Conservation (phyloP, 2,113 vertebrate species). For the Hippocampus mohnikei region DNA sequence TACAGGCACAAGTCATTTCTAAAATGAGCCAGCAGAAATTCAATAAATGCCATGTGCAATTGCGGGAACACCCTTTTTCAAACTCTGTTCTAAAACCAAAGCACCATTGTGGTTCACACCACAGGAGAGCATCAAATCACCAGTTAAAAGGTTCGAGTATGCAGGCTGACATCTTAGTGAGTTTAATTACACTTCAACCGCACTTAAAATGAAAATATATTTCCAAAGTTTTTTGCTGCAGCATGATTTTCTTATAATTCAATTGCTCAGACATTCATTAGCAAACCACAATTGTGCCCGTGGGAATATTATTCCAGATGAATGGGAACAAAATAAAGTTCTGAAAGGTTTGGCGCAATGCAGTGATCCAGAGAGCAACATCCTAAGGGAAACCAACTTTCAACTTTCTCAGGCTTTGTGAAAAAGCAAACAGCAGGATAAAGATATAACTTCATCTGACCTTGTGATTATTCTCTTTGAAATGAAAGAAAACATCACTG, state of each 20-base stretch:
- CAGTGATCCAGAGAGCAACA: neutral
- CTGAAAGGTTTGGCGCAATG: slow-evolving; percentile 18
- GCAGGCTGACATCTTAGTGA: neutral
- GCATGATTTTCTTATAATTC: neutral
- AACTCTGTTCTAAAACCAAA: slow-evolving; percentile 28
- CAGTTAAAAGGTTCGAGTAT: slow-evolving; percentile 1
- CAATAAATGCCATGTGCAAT: neutral
- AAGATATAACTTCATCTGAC: neutral
- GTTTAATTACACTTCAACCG: neutral
- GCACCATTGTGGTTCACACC: slow-evolving; percentile 13
- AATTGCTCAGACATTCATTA: neutral
- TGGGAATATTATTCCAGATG: slow-evolving; percentile 10
- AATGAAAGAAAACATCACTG: neutral
- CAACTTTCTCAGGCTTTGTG: neutral
- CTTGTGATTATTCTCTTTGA: neutral
- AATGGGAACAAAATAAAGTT: slow-evolving; percentile 9
- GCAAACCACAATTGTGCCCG: neutral
- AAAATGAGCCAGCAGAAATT: neutral
- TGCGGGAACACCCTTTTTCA: no score
- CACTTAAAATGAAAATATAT: neutral
- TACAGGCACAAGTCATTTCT: neutral
- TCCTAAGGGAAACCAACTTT: neutral
- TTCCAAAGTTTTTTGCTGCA: neutral
- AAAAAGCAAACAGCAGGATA: neutral
- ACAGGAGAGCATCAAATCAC: slow-evolving; percentile 31